Evolutionary conservation across 2,113 vertebrate species (phyloP), one percentile per base, ranked within the genome.

Genomic region (Esox niger): DNA sequence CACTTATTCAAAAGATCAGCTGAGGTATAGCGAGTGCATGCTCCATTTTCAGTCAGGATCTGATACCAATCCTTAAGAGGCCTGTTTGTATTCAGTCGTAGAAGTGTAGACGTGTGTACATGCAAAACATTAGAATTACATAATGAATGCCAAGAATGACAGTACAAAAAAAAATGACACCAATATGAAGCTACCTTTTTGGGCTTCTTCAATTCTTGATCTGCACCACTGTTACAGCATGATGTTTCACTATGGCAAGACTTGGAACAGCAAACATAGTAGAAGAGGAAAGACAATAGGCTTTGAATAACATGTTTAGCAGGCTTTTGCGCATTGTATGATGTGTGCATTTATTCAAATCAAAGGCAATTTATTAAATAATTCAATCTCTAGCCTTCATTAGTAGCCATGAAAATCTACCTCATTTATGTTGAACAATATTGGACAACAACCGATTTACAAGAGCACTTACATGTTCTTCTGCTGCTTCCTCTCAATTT

Each of bases 371-470:
- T 10, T 25, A 56, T 25, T 13, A 56, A 25, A 25, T 56, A 7
- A 38, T 67, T 21, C 11, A 20, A 56, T 67, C 65, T 67, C 52
- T 52, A 57, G 52, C 65, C 65, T 57, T 66, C 10, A 59, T 52
- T 31, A 32, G 55, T 25, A 32, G 33, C 30, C 55, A 66, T 56
- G 32, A 33, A 38, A 27, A 67, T 67, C 65, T 67, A 67, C 65
- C 65, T 67, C 65, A 67, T 56, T 66, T 56, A 35, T 56, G 20
- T 66, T 15, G 13, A 56, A 25, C 26, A 13, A 49, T 54, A 33
- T 15, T 33, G 27, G 17, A 33, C 4, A 54, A 55, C 64, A 33
- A n/a, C 61, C 26, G 26, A 15, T 25, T 26, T 20, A 47, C 47
- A 31, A 49, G 5, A 29, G 49, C 4, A 46, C 2, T 49, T n/a